These are phyloP conservation scores for Synanthedon formicaeformis DNA, from an alignment of 2,888 invertebrate species.

Conservation along the genomic window DNA sequence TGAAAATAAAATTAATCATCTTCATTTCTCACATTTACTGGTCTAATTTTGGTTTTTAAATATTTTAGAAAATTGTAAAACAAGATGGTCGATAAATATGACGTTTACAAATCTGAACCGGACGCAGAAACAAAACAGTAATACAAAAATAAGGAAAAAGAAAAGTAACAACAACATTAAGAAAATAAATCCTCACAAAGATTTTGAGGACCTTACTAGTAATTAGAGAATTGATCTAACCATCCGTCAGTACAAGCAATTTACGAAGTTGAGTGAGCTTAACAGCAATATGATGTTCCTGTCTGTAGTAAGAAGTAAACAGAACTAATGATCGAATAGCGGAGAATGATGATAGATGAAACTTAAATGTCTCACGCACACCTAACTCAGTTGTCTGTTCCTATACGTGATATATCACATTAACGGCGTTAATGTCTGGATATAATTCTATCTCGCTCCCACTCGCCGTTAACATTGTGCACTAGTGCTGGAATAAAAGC, in stretches of 20 bases:
- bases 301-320: slow-evolving; percentile 52
- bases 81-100: no score
- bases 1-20: no score
- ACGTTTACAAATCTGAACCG: no score
- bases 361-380: slow-evolving; percentile 54
- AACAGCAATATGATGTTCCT: slow-evolving; percentile 64
- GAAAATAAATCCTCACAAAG: not conserved
- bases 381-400: slow-evolving; percentile 27
- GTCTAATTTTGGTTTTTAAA: no score
- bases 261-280: slow-evolving; percentile 34
- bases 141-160: no score
- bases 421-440: not conserved
- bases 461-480: not conserved
- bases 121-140: no score
- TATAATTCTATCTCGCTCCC: not conserved
- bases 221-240: slow-evolving; percentile 1
- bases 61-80: no score
- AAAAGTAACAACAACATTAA: no score
- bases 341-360: slow-evolving; percentile 63
- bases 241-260: slow-evolving; percentile 1
- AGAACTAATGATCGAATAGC: slow-evolving; percentile 61
- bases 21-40: no score
- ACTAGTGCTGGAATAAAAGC: no score
- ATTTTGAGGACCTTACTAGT: not conserved
- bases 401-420: slow-evolving; percentile 23